A percentile compares a stretch with the other conserved stretches of the same genome.
Evolutionary conservation across 2,888 invertebrate genomes (phyloP).

Genomic region (Idaea straminata): DNA sequence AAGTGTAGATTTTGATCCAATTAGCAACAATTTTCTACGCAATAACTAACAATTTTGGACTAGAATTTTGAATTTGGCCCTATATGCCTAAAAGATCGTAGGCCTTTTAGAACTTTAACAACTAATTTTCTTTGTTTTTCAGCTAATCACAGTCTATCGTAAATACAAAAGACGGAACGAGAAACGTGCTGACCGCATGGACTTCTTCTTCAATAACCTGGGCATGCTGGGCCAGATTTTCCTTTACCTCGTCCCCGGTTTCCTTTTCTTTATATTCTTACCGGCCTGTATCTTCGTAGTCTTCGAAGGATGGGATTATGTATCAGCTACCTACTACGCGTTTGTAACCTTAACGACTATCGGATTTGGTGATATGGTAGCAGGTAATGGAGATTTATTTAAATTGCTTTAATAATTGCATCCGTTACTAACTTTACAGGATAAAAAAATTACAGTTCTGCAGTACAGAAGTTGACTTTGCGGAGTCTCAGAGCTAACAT

Average conservation of each 20-base stretch:
- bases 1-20: too few species aligned
- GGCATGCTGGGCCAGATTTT: slow-evolving; percentile 89
- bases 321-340: slow-evolving; percentile 91
- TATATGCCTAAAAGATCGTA: too few species aligned
- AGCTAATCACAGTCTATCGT: slow-evolving; percentile 89
- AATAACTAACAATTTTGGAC: not conserved
- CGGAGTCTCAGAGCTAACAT: too few species aligned
- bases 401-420: not conserved
- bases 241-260: slow-evolving; percentile 92
- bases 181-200: slow-evolving; percentile 77
- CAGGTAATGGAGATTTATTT: slow-evolving; percentile 77
- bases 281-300: slow-evolving; percentile 91
- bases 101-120: not conserved
- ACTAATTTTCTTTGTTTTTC: slow-evolving; percentile 37
- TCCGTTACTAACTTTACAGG: too few species aligned
- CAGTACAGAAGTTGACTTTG: too few species aligned
- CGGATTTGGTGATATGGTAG: slow-evolving; percentile 96
- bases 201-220: slow-evolving; percentile 84
- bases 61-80: not conserved
- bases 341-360: slow-evolving; percentile 94
- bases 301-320: slow-evolving; percentile 92
- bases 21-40: not conserved
- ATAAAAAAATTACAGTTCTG: too few species aligned
- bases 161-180: slow-evolving; percentile 87
- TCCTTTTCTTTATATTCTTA: slow-evolving; percentile 91